Base-by-base conservation (phyloP, 2,888 invertebrate genomes). In the Calliphora vomitoria region DNA sequence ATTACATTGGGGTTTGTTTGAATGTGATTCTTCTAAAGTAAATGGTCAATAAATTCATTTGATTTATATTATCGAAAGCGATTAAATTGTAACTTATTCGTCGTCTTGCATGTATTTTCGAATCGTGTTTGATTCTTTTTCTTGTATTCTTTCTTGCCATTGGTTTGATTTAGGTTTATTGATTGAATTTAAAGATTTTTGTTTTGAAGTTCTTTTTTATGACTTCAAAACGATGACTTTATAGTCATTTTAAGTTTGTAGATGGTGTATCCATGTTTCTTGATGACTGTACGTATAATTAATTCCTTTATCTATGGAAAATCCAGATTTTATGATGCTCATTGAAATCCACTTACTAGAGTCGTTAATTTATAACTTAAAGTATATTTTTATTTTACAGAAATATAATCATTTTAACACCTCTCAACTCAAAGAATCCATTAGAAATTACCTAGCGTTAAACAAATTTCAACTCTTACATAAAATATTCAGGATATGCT, bases 31-130 rank as follows among this genome's bases (percentile, higher is more conserved):
- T 71, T 69, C 53, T 79, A 55, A 76, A 74, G 78, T 85, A 87
- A 83, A 89, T 86, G 88, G 80, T 88, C 88, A 88, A 87, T 87
- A 87, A 88, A 87, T 83, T 87, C 86, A 58, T 88, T 89, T 88
- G 86, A 90, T 88, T 90, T 91, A 91, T 87, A 85, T 85, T 85
- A 87, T 87, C 82, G 85, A 64, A 85, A 87, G 69, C 87, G 85
- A 87, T 87, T 85, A 87, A 87, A 85, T 85, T 78, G 87, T 85
- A 78, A 87, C 85, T 87, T 87, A 87, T 87, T 84, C 87, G 53
- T 84, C 81, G 80, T 84, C 78, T 84, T 83, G 35, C 47, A 15
- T 75, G 20, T 68, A 64, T 75, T 69, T 64, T 82, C 74, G 11
- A 3, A 4, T 82, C 66, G 81, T 87, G 58, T 84, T 76, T 41